Evolutionary conservation across 2,797 vertebrate species (phyloP).

Genomic region (Hipposideros larvatus): DNA sequence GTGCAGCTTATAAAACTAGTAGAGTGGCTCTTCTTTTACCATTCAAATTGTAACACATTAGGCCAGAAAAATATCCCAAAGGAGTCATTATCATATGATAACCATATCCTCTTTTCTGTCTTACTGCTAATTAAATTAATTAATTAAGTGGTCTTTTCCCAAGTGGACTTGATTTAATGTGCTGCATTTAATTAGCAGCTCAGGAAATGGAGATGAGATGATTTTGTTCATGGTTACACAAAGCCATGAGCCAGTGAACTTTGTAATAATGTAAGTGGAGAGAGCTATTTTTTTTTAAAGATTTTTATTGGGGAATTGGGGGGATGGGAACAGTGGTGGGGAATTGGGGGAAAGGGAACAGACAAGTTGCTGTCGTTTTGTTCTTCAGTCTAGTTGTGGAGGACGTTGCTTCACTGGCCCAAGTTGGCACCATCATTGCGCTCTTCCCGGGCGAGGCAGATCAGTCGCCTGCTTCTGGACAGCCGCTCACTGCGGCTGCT

Average conservation of each 20-base stretch:
- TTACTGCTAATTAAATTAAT: conserved; percentile 89
- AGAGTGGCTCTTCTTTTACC: conserved; percentile 59
- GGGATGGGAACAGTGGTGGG: too few species aligned
- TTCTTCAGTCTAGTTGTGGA: too few species aligned
- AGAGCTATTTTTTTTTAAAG: not conserved
- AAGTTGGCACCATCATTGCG: too few species aligned
- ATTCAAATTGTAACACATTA: conserved; percentile 69
- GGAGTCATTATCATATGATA: conserved; percentile 87
- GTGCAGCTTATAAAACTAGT: conserved; percentile 73
- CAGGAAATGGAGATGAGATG: conserved; percentile 83
- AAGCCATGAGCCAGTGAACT: conserved; percentile 43
- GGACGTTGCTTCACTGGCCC: too few species aligned
- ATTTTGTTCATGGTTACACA: conserved; percentile 72
- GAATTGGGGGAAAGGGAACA: too few species aligned
- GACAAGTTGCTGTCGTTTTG: too few species aligned
- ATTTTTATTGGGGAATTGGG: too few species aligned
- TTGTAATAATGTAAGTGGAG: not conserved
- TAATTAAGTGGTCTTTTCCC: conserved; percentile 87
- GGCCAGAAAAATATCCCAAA: conserved; percentile 71
- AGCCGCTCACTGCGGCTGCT: too few species aligned
- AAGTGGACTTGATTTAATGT: conserved; percentile 87
- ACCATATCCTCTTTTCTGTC: conserved; percentile 83
- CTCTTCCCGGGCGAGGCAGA: too few species aligned
- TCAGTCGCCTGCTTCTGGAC: too few species aligned
- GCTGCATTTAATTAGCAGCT: conserved; percentile 84